Conservation (phyloP, 1,140 invertebrate genomes). For the Bombus superbus region DNA sequence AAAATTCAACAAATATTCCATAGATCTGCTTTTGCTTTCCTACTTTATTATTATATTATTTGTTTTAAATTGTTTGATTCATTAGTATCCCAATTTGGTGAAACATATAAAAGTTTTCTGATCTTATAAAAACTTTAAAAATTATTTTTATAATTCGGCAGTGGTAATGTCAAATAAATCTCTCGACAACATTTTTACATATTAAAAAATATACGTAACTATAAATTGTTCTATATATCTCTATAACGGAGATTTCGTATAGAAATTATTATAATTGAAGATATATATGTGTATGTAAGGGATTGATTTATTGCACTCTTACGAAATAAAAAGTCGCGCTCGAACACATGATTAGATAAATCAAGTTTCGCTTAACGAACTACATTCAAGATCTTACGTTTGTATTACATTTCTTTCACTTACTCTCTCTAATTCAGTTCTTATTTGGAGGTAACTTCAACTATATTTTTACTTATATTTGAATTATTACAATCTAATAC, state of each 20-base stretch:
- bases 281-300: not conserved
- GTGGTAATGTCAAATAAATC: not conserved
- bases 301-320: conserved; percentile 2
- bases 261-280: not conserved
- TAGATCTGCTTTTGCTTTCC: not conserved
- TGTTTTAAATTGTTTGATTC: not conserved
- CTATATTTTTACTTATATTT: not conserved
- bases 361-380: not conserved
- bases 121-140: not conserved
- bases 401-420: not conserved
- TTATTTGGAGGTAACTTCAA: not conserved
- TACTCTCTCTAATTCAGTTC: not conserved
- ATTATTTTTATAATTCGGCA: not conserved
- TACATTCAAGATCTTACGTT: not conserved
- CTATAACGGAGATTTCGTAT: not conserved
- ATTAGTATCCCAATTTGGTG: not conserved
- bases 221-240: not conserved
- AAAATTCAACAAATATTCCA: not conserved
- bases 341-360: conserved; percentile 39
- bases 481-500: not conserved
- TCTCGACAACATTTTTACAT: not conserved
- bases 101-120: not conserved
- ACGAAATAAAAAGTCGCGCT: not conserved
- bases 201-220: not conserved
- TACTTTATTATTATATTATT: not conserved